Conservation (phyloP, 2,113 vertebrate genomes). For the Megaleporinus macrocephalus region DNA sequence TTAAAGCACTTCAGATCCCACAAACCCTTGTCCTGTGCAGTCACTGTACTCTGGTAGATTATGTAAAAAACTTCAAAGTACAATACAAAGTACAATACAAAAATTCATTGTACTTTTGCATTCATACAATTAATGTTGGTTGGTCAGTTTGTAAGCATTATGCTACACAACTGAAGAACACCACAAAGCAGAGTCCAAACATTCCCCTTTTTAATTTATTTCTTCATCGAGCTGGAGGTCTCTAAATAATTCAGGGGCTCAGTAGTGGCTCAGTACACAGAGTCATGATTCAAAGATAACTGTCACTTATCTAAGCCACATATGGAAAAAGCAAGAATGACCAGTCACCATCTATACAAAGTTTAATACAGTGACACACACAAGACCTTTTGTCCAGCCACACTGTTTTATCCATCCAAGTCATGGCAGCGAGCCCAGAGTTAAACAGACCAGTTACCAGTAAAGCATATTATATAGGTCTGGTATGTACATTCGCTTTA, state of each 20-base stretch:
- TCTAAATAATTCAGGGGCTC: not conserved
- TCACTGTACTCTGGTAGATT: not conserved
- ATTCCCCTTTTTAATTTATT: not conserved
- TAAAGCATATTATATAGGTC: constrained; percentile 38
- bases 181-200: not conserved
- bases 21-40: not conserved
- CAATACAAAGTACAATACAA: not conserved
- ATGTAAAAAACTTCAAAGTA: too few species aligned
- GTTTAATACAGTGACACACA: constrained; percentile 17
- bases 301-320: not conserved
- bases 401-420: constrained; percentile 21
- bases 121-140: not conserved
- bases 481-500: constrained; percentile 39
- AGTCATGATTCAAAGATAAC: not conserved
- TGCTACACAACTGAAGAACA: not conserved
- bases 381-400: constrained; percentile 18
- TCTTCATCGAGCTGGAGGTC: not conserved
- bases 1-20: not conserved
- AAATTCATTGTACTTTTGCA: not conserved
- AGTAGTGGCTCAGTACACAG: not conserved
- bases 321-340: constrained; percentile 8
- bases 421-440: constrained; percentile 43
- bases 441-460: constrained; percentile 22
- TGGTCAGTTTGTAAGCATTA: not conserved
- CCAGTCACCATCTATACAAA: not conserved